Evolutionary conservation across 1,140 invertebrate species (phyloP), one percentile per base, ranked within the genome.

Genomic region (Odontomachus brunneus): DNA sequence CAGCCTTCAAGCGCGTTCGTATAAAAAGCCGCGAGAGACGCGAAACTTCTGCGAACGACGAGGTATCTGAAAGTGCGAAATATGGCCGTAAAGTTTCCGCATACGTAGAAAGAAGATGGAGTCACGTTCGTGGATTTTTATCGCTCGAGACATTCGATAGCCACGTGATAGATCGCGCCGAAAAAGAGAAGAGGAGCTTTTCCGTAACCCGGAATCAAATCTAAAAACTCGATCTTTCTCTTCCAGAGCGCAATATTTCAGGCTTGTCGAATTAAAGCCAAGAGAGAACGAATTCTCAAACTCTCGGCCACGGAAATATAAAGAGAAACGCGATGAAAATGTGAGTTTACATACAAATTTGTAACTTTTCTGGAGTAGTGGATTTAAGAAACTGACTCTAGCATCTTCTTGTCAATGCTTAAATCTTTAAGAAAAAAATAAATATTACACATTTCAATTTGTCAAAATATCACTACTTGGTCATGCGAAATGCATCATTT

Each of bases 61-160:
- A 4, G 38, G 44, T 67, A 53, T 55, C 17, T n/a, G 24, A 71
- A 80, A 57, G 51, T 44, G 17, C 49, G 48, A 67, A 33, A 80
- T 80, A 71, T 67, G 29, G 3, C 3, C 17, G 49, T 44, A 78
- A 57, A 57, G 51, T 80, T 80, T 29, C 12, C n/a, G n/a, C 49
- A 55, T 14, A 65, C 15, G 59, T 33, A 38, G 22, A 48, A 57
- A 14, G 22, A 78, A 69, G 22, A 48, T 80, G n/a, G 26, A 33
- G 26, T n/a, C 17, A 44, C 24, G 38, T 57, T 69, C 3, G 22
- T 9, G 38, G 14, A 76, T 53, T 75, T 65, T 69, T 9, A 51
- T 59, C 33, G 51, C 7, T 1, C 11, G 0, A 44, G 15, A 75
- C 7, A 33, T 0, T 22, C 26, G 19, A 66, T 22, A 9, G 1